Evolutionary conservation across 2,888 invertebrate species (phyloP).

Genomic region (Choristoneura rosaceana): DNA sequence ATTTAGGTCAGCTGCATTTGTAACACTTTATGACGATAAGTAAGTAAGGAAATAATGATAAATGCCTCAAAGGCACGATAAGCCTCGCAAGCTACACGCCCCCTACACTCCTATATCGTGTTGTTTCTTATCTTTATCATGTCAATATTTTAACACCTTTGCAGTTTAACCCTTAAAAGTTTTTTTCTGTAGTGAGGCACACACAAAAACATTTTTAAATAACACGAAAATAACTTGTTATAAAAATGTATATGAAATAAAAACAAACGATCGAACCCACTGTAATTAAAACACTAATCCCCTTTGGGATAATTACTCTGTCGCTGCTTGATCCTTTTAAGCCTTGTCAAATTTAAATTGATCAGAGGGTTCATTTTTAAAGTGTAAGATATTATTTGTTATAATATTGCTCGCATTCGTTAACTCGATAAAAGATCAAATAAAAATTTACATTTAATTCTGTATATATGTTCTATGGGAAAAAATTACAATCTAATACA

Average conservation of each 20-base stretch:
- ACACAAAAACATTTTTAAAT: neutral
- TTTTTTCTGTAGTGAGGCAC: neutral
- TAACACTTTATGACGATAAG: neutral
- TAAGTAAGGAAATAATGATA: slow-evolving; percentile 14
- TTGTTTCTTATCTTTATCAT: neutral
- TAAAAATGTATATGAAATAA: neutral
- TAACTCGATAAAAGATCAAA: neutral
- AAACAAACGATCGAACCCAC: neutral
- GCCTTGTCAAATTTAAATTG: neutral
- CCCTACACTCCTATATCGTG: neutral
- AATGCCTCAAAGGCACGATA: slow-evolving; percentile 9
- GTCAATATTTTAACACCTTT: slow-evolving; percentile 2
- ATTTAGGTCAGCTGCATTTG: slow-evolving; percentile 3
- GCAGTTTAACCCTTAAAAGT: neutral
- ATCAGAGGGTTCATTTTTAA: slow-evolving; percentile 4
- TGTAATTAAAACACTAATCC: neutral
- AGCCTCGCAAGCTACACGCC: neutral
- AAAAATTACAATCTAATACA: too few species aligned
- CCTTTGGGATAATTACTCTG: neutral
- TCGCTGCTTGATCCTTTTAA: neutral
- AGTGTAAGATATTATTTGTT: neutral
- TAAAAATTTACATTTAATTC: too few species aligned
- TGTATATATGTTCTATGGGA: too few species aligned
- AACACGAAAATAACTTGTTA: neutral
- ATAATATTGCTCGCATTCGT: neutral